A percentile compares a stretch with the other conserved stretches of the same genome.
phyloP scores from a whole-genome alignment of 2,888 invertebrate genomes.

The Polyommatus icarus region DNA sequence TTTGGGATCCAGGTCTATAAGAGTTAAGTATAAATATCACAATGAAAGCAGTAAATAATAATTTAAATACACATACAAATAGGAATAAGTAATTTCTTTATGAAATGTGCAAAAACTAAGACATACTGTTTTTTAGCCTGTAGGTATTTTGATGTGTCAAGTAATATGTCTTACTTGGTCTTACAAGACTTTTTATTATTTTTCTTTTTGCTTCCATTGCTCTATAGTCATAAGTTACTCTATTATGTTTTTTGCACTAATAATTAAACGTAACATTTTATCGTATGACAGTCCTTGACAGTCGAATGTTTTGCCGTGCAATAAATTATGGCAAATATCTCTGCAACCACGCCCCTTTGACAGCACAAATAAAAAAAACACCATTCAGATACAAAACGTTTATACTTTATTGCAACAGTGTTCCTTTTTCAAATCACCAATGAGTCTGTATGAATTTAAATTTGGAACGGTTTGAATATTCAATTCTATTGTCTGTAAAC shows the following conservation, averaged over 20 bases:
- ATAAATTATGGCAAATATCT: conserved; percentile 61
- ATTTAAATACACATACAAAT: too few relatives aligned
- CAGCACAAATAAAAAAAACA: conserved; percentile 46
- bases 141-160: not conserved
- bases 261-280: conserved; percentile 34
- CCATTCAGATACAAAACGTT: conserved; percentile 45
- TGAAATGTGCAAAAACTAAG: not conserved
- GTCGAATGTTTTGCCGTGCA: conserved; percentile 55
- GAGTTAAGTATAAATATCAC: too few relatives aligned
- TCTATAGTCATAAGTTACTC: not conserved
- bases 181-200: not conserved
- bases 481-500: not conserved
- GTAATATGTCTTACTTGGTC: not conserved
- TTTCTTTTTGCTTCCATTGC: not conserved
- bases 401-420: conserved; percentile 4
- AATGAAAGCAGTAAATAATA: too few relatives aligned
- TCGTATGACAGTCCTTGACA: conserved; percentile 46
- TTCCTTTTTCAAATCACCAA: conserved; percentile 17
- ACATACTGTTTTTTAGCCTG: not conserved
- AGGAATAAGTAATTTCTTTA: too few relatives aligned
- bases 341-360: conserved; percentile 58
- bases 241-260: not conserved
- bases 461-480: not conserved
- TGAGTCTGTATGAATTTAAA: not conserved
- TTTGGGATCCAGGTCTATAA: too few relatives aligned